These are phyloP conservation scores for Ypsolopha scabrella DNA, from an alignment of 2,888 invertebrate species.

Conservation along the genomic window DNA sequence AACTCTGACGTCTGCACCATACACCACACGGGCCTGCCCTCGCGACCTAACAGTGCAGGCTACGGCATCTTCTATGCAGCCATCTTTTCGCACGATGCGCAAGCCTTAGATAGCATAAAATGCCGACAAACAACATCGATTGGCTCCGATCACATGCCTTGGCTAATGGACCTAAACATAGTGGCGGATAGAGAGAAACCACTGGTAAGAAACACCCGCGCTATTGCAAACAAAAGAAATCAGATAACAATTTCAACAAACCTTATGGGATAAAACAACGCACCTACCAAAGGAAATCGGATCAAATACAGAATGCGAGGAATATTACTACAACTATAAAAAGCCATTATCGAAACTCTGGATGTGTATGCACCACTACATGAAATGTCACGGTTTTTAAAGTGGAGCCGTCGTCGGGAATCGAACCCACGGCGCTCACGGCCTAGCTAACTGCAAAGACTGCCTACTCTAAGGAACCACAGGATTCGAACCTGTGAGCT, in stretches of 20 bases:
- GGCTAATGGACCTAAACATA: neutral
- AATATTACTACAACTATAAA: neutral
- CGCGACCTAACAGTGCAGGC: neutral
- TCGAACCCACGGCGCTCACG: too few relatives aligned
- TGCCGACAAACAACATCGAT: neutral
- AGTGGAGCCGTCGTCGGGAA: too few relatives aligned
- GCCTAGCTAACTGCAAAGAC: too few relatives aligned
- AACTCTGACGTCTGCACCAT: neutral
- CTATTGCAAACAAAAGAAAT: neutral
- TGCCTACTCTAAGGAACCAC: too few relatives aligned
- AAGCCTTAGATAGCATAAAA: neutral
- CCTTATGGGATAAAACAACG: neutral
- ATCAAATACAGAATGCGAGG: neutral
- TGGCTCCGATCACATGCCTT: neutral
- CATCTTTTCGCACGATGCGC: neutral
- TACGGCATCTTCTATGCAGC: slow-evolving; percentile 1
- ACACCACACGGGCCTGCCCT: neutral
- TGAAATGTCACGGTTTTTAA: too few relatives aligned
- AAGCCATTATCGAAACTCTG: neutral
- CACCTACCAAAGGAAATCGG: neutral
- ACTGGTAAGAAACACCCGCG: neutral
- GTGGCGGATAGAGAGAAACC: neutral
- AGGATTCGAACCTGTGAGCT: too few relatives aligned
- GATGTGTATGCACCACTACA: slow-evolving; percentile 3
- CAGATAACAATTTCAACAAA: neutral